Percentiles rank a stretch among this genome's conserved stretches.
phyloP scores from a whole-genome alignment of 2,113 vertebrate genomes.

The Alces alces region DNA sequence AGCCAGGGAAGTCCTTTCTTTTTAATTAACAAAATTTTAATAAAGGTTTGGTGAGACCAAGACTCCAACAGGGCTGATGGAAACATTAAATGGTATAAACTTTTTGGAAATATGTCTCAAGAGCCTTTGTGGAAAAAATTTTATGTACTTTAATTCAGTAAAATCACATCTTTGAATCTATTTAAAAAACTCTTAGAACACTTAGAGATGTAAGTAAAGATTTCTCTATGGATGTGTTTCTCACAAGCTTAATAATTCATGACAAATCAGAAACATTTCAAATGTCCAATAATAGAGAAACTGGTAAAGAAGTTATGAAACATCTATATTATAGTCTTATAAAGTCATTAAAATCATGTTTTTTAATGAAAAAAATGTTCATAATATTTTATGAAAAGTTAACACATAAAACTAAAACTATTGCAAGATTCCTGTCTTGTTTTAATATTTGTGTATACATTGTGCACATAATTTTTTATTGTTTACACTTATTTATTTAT shows the following conservation, averaged over 20 bases:
- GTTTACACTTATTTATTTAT: neutral
- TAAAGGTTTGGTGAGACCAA: neutral
- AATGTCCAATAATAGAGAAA: neutral
- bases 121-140: neutral
- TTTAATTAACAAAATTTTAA: neutral
- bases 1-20: neutral
- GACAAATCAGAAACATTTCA: neutral
- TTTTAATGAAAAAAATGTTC: neutral
- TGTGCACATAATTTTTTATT: neutral
- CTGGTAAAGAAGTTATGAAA: neutral
- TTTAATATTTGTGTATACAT: neutral
- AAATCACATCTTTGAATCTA: neutral
- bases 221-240: neutral
- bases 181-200: neutral
- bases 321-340: neutral
- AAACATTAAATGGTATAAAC: neutral
- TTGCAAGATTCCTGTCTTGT: neutral
- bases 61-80: neutral
- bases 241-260: neutral
- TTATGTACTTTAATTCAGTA: neutral
- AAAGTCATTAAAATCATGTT: neutral
- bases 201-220: neutral
- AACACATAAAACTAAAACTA: neutral
- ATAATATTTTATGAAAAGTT: neutral
- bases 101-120: neutral